Conservation (phyloP, 2,113 vertebrate genomes). For the Daboia siamensis region DNA sequence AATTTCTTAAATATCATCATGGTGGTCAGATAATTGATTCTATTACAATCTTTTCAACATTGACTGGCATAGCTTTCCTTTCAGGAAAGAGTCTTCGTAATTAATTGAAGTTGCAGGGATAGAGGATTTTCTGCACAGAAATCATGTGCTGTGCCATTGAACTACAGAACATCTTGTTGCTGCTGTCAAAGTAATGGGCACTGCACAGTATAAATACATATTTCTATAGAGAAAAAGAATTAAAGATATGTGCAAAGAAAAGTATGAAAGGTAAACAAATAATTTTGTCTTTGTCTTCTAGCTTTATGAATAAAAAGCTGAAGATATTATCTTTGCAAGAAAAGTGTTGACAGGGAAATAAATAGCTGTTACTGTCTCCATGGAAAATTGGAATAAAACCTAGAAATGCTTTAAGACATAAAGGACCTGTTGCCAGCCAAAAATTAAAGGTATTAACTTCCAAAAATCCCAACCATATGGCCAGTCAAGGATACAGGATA, state of each 20-base stretch:
- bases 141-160: background rate
- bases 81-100: background rate
- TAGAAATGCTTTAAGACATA: background rate
- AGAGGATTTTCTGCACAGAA: background rate
- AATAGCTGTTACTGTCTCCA: background rate
- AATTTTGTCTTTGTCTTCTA: background rate
- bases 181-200: background rate
- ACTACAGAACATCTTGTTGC: background rate
- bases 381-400: background rate
- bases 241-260: background rate
- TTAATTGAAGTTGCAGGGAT: background rate
- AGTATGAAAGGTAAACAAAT: background rate
- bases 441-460: background rate
- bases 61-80: background rate
- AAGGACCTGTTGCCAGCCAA: background rate
- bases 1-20: background rate
- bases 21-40: background rate
- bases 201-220: background rate
- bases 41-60: background rate
- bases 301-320: background rate
- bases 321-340: background rate
- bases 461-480: background rate
- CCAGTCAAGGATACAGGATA: background rate
- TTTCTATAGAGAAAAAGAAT: background rate
- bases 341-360: background rate